Conservation (phyloP, 2,113 vertebrate genomes). For the Grammomys surdaster region DNA sequence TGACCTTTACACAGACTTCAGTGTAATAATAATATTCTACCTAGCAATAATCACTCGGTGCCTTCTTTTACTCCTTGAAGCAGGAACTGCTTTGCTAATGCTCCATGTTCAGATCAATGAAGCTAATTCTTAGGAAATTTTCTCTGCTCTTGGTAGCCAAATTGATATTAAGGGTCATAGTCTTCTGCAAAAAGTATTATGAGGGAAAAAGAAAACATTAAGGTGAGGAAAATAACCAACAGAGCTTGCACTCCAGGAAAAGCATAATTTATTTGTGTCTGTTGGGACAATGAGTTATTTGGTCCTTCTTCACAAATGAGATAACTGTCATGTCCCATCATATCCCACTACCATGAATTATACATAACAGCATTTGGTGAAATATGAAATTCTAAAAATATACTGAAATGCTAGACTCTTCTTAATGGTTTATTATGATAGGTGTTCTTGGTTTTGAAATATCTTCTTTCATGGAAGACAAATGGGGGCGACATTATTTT, state of each 20-base stretch:
- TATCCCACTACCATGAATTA: constrained; percentile 79
- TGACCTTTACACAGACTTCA: not conserved
- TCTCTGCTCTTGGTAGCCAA: constrained; percentile 20
- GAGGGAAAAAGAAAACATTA: constrained; percentile 78
- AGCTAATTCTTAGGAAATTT: constrained; percentile 61
- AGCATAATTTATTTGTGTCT: constrained; percentile 79
- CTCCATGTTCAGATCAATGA: constrained; percentile 30
- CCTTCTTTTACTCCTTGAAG: constrained; percentile 8
- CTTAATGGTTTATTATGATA: constrained; percentile 85
- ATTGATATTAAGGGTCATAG: constrained; percentile 69
- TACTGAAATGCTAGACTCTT: constrained; percentile 78
- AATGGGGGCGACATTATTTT: constrained; percentile 82
- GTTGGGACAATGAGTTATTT: constrained; percentile 76
- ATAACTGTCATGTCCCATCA: constrained; percentile 74
- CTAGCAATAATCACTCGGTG: not conserved
- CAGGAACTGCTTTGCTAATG: not conserved
- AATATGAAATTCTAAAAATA: constrained; percentile 85
- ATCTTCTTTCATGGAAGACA: constrained; percentile 79
- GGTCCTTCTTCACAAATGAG: constrained; percentile 78
- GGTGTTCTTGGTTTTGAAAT: constrained; percentile 76
- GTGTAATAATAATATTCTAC: not conserved
- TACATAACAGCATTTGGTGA: constrained; percentile 80
- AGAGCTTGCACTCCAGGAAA: constrained; percentile 65
- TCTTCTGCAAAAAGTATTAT: constrained; percentile 69
- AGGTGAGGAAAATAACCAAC: constrained; percentile 73